Conservation (phyloP, 2,797 vertebrate species). For the Leucoraja ocellata region DNA sequence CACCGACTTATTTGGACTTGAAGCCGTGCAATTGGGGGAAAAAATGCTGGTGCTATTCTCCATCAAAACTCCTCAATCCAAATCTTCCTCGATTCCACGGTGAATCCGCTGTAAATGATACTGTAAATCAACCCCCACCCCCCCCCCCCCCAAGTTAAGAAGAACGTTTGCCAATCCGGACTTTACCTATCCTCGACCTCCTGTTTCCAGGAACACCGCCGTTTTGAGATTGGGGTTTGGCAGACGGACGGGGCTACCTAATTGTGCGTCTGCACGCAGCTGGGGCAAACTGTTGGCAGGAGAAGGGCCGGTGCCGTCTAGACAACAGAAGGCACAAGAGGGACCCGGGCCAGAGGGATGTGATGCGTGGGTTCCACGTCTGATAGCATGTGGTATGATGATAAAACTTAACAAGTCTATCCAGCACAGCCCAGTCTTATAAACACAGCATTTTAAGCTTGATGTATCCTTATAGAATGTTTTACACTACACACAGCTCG, state of each 20-base stretch:
- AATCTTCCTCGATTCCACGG: background rate
- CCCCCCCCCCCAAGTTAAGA: no score
- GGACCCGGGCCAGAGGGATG: no score
- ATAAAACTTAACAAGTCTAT: background rate
- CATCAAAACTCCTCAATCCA: background rate
- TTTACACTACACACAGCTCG: background rate
- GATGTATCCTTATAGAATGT: background rate
- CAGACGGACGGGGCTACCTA: background rate
- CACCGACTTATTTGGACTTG: no score
- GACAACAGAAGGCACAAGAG: background rate
- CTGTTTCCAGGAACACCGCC: background rate
- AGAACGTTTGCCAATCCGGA: background rate
- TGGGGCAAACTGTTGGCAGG: background rate
- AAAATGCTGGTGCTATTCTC: background rate
- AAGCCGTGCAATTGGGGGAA: background rate
- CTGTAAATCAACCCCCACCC: no score
- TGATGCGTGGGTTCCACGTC: no score
- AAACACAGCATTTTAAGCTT: background rate
- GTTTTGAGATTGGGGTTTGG: background rate
- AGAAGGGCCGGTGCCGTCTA: background rate
- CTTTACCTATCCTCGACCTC: no score
- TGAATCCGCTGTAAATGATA: no score
- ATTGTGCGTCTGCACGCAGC: no score
- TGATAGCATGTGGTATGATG: background rate
- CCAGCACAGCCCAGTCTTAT: background rate